Percentiles rank a stretch among this genome's conserved stretches.
phyloP scores from a whole-genome alignment of 2,113 vertebrate genomes.

The Narcine bancroftii region DNA sequence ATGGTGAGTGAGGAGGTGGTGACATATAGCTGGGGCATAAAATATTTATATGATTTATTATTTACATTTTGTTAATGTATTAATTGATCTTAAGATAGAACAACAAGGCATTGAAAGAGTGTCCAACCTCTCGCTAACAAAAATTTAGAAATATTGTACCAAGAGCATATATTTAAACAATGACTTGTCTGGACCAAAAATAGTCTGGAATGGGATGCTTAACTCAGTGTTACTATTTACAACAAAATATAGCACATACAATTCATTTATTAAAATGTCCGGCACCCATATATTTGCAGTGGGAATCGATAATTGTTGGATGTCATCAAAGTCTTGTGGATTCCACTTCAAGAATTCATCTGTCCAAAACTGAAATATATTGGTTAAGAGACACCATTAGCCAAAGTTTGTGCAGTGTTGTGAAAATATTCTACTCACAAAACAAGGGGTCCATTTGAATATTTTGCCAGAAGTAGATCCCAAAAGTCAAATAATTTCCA shows the following conservation, averaged over 20 bases:
- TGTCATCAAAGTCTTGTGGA: constrained; percentile 75
- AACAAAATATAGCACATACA: constrained; percentile 62
- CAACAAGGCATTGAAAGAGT: not conserved
- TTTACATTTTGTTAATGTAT: too few relatives aligned
- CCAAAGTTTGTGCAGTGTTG: not conserved
- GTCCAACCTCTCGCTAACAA: not conserved
- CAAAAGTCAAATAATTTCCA: not conserved
- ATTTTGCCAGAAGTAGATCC: not conserved
- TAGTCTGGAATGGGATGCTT: not conserved
- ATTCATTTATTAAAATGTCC: constrained; percentile 95
- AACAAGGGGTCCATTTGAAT: not conserved
- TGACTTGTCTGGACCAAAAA: not conserved
- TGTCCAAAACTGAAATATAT: constrained; percentile 67
- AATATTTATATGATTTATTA: too few relatives aligned
- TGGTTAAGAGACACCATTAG: not conserved
- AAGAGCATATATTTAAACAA: not conserved
- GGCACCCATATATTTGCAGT: constrained; percentile 85
- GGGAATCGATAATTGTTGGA: constrained; percentile 78
- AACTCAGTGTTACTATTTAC: not conserved
- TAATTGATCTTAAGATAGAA: not conserved
- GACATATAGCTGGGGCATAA: too few relatives aligned
- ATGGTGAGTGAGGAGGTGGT: too few relatives aligned
- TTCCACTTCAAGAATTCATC: constrained; percentile 93
- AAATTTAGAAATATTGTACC: not conserved
- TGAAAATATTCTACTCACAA: not conserved